Percentiles rank a stretch among this genome's conserved stretches.
Evolutionary conservation across 2,797 vertebrate genomes (phyloP).

Genomic region (Arrhamphus sclerolepis): DNA sequence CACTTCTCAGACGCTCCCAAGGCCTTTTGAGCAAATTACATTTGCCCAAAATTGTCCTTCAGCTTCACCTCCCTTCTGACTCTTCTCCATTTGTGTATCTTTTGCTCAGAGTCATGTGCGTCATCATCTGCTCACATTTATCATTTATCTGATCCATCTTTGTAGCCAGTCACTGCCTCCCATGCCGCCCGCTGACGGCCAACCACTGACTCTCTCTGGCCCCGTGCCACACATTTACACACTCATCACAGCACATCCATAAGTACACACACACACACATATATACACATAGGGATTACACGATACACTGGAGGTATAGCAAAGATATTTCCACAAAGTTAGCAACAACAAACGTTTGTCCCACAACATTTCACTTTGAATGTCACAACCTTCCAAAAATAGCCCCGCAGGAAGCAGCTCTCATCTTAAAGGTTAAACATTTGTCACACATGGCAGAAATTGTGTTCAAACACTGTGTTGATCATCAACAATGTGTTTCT

Average conservation of each 20-base stretch:
- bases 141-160: constrained; percentile 42
- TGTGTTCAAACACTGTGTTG: constrained; percentile 8
- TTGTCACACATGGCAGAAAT: constrained; percentile 14
- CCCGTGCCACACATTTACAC: constrained; percentile 16
- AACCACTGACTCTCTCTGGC: constrained; percentile 42
- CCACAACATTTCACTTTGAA: constrained; percentile 52
- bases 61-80: constrained; percentile 13
- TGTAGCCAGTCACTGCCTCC: constrained; percentile 60
- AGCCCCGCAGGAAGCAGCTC: constrained; percentile 27
- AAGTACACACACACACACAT: neutral
- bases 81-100: constrained; percentile 31
- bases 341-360: constrained; percentile 13
- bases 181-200: constrained; percentile 48
- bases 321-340: constrained; percentile 22
- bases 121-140: constrained; percentile 43
- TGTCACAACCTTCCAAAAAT: constrained; percentile 53
- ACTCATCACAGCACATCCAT: constrained; percentile 23
- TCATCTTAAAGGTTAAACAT: constrained; percentile 57
- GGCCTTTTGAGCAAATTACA: constrained; percentile 8
- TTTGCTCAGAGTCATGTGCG: constrained; percentile 54
- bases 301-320: constrained; percentile 7
- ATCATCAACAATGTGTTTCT: neutral
- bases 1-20: constrained; percentile 1
- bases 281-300: too few species aligned
- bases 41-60: constrained; percentile 19